phyloP scores from a whole-genome alignment of 2,797 vertebrate genomes.

The Myotis findleyi region DNA sequence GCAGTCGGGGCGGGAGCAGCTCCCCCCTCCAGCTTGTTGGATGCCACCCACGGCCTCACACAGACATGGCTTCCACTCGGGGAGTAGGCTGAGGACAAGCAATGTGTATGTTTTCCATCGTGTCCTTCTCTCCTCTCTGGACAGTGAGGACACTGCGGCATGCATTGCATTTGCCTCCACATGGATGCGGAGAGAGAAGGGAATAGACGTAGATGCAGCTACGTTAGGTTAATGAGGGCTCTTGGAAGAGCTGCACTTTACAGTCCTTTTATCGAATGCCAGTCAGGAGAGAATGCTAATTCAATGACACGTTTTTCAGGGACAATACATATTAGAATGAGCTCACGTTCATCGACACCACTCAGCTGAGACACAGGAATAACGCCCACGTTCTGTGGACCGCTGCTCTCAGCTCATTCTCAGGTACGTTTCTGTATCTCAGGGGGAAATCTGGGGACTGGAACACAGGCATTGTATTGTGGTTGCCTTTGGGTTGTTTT shows the following conservation, averaged over 20 bases:
- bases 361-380: background rate
- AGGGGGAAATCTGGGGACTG: background rate
- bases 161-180: background rate
- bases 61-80: background rate
- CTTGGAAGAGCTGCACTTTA: background rate
- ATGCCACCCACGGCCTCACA: background rate
- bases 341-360: background rate
- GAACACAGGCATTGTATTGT: background rate
- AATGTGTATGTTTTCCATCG: background rate
- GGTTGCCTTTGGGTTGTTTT: background rate
- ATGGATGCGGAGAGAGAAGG: background rate
- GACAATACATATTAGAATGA: background rate
- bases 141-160: background rate
- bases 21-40: background rate
- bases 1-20: background rate
- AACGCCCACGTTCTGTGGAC: background rate
- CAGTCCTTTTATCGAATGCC: background rate
- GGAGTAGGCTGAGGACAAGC: background rate
- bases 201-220: background rate
- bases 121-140: constrained; percentile 27
- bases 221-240: background rate
- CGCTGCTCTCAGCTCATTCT: background rate
- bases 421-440: background rate
- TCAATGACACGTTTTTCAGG: background rate
- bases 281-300: background rate